These are phyloP conservation scores for Sitta carolinensis DNA, from an alignment of 2,797 vertebrate species.

Conservation along the genomic window DNA sequence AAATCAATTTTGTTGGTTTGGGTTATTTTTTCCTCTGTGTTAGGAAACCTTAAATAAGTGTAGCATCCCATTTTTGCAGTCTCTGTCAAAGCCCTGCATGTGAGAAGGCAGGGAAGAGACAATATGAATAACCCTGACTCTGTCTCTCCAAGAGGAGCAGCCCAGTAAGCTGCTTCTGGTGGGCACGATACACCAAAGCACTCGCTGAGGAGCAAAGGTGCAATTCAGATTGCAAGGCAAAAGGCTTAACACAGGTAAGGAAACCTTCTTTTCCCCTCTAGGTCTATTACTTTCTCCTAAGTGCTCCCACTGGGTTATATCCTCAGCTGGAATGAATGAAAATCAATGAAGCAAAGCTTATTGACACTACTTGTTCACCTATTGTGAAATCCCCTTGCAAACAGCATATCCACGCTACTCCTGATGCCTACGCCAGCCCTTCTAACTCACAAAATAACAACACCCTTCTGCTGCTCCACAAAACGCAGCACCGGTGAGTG, in stretches of 20 bases:
- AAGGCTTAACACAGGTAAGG: not conserved
- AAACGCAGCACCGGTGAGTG: not conserved
- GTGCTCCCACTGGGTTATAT: constrained; percentile 28
- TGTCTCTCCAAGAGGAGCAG: not conserved
- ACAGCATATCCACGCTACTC: not conserved
- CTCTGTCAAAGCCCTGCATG: not conserved
- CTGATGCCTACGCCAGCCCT: not conserved
- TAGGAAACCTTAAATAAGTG: not conserved
- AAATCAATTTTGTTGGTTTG: not conserved
- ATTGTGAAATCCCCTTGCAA: not conserved
- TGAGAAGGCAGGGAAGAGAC: not conserved
- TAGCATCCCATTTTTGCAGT: constrained; percentile 1
- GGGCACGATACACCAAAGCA: not conserved
- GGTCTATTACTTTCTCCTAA: constrained; percentile 18
- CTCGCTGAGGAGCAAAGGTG: not conserved
- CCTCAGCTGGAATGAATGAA: constrained; percentile 42
- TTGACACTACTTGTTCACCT: constrained; percentile 3
- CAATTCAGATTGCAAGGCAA: not conserved
- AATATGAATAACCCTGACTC: not conserved
- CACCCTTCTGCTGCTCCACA: not conserved
- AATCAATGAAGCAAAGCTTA: constrained; percentile 45
- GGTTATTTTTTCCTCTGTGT: not conserved
- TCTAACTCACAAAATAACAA: not conserved
- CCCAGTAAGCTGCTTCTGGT: not conserved
- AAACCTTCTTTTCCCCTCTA: not conserved